Evolutionary conservation across 1,140 invertebrate species (phyloP).

Genomic region (Lamellibrachia luymesi): DNA sequence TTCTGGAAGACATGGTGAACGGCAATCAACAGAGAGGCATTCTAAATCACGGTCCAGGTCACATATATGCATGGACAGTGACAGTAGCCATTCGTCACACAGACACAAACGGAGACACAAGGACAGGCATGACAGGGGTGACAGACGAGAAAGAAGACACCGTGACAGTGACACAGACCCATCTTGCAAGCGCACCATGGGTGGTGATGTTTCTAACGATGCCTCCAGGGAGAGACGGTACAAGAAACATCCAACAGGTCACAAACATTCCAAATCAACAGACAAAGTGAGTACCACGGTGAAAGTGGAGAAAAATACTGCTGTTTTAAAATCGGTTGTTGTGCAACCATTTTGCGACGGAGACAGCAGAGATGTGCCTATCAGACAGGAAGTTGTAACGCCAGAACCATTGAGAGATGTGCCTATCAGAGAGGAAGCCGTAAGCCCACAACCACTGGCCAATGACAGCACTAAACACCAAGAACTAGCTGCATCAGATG

Average conservation of each 20-base stretch:
- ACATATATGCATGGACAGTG: background rate
- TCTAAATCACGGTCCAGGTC: background rate
- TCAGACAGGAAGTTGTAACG: background rate
- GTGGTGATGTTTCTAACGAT: background rate
- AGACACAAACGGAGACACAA: slow-evolving; percentile 6
- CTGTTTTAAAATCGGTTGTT: background rate
- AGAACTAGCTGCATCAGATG: background rate
- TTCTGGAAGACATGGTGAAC: background rate
- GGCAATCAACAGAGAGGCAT: background rate
- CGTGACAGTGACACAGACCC: too few relatives aligned
- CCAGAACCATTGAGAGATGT: too few relatives aligned
- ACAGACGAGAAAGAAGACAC: background rate
- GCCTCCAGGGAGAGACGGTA: background rate
- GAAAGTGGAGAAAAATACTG: background rate
- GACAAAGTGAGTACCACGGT: background rate
- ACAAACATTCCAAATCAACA: background rate
- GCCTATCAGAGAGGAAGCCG: too few relatives aligned
- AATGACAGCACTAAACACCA: background rate
- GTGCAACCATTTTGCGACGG: background rate
- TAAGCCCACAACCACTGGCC: too few relatives aligned
- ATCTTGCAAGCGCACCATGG: background rate
- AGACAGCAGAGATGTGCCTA: background rate
- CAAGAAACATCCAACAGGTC: background rate
- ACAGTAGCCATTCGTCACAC: background rate
- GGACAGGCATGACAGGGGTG: slow-evolving; percentile 1